Evolutionary conservation across 1,140 invertebrate genomes (phyloP).

Genomic region (Oncopeltus fasciatus): DNA sequence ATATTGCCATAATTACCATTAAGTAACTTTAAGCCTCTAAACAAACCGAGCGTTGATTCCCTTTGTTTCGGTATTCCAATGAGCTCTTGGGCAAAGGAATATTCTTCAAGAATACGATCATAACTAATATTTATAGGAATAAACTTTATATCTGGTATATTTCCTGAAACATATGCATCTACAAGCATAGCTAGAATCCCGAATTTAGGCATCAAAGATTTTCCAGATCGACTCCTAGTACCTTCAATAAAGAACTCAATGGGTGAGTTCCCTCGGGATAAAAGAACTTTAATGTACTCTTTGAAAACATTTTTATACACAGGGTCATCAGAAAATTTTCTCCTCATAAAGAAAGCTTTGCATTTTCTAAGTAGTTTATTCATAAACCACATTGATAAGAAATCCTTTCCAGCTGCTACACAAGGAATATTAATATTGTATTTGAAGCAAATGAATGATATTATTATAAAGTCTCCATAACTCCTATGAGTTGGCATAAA

Average conservation of each 20-base stretch:
- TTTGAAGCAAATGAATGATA: constrained; percentile 81
- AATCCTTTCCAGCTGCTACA: constrained; percentile 95
- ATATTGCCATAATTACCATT: constrained; percentile 71
- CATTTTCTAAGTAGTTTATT: constrained; percentile 71
- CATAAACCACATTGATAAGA: constrained; percentile 80
- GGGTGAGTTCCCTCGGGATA: constrained; percentile 64
- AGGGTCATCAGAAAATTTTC: constrained; percentile 64
- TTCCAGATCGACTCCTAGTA: constrained; percentile 82
- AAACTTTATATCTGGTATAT: constrained; percentile 72
- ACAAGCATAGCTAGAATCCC: constrained; percentile 75
- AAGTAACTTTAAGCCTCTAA: constrained; percentile 60
- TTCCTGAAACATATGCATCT: constrained; percentile 58
- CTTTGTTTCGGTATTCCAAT: constrained; percentile 91
- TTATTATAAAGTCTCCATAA: constrained; percentile 87
- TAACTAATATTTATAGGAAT: constrained; percentile 90
- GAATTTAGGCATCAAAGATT: constrained; percentile 79
- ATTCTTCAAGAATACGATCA: constrained; percentile 83
- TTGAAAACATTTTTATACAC: constrained; percentile 83
- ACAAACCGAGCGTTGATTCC: constrained; percentile 55
- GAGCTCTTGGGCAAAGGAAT: constrained; percentile 82
- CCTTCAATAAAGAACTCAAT: constrained; percentile 97
- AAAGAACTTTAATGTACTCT: constrained; percentile 74
- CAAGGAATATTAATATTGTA: constrained; percentile 86
- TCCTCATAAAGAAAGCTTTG: constrained; percentile 91
- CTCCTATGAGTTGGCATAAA: constrained; percentile 89